Percentiles rank a stretch among this genome's conserved stretches.
phyloP scores from a whole-genome alignment of 2,113 vertebrate genomes.

The Chaenocephalus aceratus region DNA sequence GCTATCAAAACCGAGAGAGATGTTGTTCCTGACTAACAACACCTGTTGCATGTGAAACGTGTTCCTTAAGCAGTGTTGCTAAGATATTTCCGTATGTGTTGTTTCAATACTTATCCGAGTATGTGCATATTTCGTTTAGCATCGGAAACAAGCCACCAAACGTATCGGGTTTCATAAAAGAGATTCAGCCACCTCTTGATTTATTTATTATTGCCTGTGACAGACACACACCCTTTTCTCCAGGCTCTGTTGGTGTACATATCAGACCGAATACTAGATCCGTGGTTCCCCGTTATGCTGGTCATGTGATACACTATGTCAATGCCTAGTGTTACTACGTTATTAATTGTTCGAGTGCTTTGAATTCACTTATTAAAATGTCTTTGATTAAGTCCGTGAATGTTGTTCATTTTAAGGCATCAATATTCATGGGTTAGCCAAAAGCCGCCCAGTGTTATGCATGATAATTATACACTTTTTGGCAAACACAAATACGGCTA shows the following conservation, averaged over 20 bases:
- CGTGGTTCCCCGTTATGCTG: background rate
- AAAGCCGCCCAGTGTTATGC: background rate
- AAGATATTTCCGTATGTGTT: constrained; percentile 3
- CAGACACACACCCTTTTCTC: background rate
- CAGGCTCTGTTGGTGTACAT: background rate
- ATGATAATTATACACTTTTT: background rate
- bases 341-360: background rate
- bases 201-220: constrained; percentile 17
- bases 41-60: constrained; percentile 52
- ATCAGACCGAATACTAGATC: constrained; percentile 3
- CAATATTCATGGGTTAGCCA: background rate
- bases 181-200: background rate
- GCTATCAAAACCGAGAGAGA: constrained; percentile 51
- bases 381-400: background rate
- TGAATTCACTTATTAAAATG: background rate
- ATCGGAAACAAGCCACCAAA: constrained; percentile 31
- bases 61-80: constrained; percentile 1
- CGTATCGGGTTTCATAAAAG: constrained; percentile 19
- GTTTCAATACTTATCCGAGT: constrained; percentile 58
- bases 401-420: background rate
- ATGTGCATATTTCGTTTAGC: background rate
- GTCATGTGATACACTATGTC: constrained; percentile 2
- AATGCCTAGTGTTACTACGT: background rate
- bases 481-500: background rate
- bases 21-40: constrained; percentile 9